Conservation (phyloP, 2,888 invertebrate genomes). For the Catocala fraxini region DNA sequence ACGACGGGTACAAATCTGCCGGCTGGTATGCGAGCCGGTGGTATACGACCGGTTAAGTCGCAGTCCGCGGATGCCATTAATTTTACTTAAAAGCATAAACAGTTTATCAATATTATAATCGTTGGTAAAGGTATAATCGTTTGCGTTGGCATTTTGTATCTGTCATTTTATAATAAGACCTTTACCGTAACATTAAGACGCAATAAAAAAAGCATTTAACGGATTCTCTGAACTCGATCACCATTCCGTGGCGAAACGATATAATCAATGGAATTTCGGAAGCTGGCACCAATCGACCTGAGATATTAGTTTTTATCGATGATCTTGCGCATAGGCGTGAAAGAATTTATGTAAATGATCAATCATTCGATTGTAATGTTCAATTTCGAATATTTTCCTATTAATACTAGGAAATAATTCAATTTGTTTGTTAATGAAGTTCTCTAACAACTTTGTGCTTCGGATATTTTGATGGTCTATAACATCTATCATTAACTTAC, state of each 20-base stretch:
- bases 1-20: too few relatives aligned
- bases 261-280: conserved; percentile 64
- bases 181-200: conserved; percentile 28
- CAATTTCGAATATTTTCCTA: conserved; percentile 37
- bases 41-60: too few relatives aligned
- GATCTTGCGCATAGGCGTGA: conserved; percentile 51
- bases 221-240: conserved; percentile 44
- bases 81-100: not conserved
- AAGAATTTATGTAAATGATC: conserved; percentile 65
- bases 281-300: conserved; percentile 55
- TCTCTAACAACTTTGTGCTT: conserved; percentile 20
- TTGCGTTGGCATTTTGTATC: conserved; percentile 11
- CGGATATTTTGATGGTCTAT: conserved; percentile 32
- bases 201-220: conserved; percentile 52
- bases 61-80: not conserved
- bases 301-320: conserved; percentile 53
- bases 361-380: conserved; percentile 47
- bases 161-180: conserved; percentile 26
- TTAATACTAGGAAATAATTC: conserved; percentile 26
- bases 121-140: conserved; percentile 6
- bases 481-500: conserved; percentile 20
- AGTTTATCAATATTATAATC: conserved; percentile 5
- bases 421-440: conserved; percentile 43
- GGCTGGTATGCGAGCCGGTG: too few relatives aligned
- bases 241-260: conserved; percentile 52